phyloP scores from a whole-genome alignment of 2,113 vertebrate genomes.

The Machaerirhynchus nigripectus region DNA sequence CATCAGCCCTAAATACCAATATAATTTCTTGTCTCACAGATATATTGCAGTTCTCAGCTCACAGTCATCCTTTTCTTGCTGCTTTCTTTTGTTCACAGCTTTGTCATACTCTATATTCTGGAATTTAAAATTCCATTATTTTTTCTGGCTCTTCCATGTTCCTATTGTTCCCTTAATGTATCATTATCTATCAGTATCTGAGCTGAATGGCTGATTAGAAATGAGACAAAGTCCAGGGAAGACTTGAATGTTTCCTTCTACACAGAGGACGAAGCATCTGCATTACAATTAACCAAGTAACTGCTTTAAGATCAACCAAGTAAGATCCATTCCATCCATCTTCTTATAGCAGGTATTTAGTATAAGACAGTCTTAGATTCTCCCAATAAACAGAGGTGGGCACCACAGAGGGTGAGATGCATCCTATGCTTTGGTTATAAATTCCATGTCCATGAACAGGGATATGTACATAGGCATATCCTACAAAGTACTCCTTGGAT shows the following conservation, averaged over 20 bases:
- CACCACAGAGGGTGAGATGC: neutral
- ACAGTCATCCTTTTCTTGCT: neutral
- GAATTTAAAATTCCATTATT: constrained; percentile 21
- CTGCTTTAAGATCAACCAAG: neutral
- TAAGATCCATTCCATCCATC: neutral
- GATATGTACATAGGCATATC: neutral
- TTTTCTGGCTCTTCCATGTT: neutral
- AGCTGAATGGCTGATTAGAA: constrained; percentile 9
- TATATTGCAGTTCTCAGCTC: neutral
- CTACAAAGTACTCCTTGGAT: neutral
- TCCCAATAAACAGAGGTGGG: neutral
- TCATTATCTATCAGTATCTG: constrained; percentile 5
- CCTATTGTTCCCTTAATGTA: neutral
- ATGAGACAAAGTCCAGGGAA: neutral
- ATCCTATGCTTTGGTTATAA: neutral
- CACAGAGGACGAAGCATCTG: neutral
- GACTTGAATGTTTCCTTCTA: neutral
- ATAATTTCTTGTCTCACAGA: constrained; percentile 15
- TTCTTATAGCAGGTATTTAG: neutral
- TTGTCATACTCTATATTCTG: neutral
- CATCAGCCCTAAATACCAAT: constrained; percentile 24
- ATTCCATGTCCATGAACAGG: neutral
- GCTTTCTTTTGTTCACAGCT: constrained; percentile 14
- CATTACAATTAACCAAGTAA: neutral
- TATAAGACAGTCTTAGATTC: neutral